Percentiles rank a stretch among this genome's conserved stretches.
Conservation (phyloP, 2,888 invertebrate species). For the Drosophila mimetica region DNA sequence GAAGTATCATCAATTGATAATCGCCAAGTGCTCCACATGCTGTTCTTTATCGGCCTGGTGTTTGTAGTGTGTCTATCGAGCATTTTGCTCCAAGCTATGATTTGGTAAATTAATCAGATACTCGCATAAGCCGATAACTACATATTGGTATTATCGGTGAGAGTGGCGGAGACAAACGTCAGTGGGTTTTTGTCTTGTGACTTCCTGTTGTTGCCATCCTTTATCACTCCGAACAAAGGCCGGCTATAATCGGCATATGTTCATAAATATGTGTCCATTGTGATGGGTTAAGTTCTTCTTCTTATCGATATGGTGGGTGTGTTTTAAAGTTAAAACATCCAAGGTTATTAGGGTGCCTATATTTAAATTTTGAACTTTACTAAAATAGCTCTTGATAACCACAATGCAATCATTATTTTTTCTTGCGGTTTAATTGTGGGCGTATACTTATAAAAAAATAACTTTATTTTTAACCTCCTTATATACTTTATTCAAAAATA, state of each 20-base stretch:
- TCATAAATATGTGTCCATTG: conserved; percentile 2
- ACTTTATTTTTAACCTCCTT: too few relatives aligned
- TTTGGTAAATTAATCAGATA: conserved; percentile 58
- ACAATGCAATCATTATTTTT: too few relatives aligned
- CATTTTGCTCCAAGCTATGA: conserved; percentile 54
- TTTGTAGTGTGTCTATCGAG: conserved; percentile 55
- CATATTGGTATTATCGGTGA: conserved; percentile 14
- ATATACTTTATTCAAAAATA: too few relatives aligned
- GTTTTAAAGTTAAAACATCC: neutral
- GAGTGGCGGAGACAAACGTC: conserved; percentile 14
- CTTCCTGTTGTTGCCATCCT: conserved; percentile 40
- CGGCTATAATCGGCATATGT: conserved; percentile 4
- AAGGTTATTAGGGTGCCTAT: neutral
- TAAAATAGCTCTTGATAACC: neutral
- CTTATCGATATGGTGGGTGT: conserved; percentile 2
- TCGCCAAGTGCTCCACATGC: conserved; percentile 51
- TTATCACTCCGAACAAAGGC: conserved; percentile 24
- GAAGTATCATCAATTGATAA: conserved; percentile 14
- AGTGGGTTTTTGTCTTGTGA: conserved; percentile 16
- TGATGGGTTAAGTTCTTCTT: neutral
- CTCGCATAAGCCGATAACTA: neutral
- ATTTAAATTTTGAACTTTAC: too few relatives aligned
- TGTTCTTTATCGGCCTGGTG: conserved; percentile 57
- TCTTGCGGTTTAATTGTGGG: neutral
- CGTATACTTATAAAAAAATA: neutral